These are phyloP conservation scores for Apodemia zela DNA, from an alignment of 2,888 invertebrate species.

Conservation along the genomic window DNA sequence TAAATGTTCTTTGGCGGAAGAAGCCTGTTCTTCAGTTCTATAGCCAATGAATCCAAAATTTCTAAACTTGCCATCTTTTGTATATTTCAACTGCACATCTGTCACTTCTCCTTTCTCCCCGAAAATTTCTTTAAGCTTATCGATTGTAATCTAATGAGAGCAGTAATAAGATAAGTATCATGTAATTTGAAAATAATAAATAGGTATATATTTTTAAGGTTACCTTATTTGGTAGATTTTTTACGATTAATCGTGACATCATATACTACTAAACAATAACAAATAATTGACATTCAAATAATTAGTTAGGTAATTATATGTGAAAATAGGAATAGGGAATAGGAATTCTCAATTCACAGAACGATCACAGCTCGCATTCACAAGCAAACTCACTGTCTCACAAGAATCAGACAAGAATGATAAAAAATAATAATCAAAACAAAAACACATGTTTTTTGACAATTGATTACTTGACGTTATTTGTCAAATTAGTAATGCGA, in stretches of 20 bases:
- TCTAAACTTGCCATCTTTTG: slow-evolving; percentile 93
- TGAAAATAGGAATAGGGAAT: too few relatives aligned
- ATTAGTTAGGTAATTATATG: too few relatives aligned
- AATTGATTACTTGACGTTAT: slow-evolving; percentile 17
- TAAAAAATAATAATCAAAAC: slow-evolving; percentile 22
- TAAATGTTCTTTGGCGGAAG: slow-evolving; percentile 87
- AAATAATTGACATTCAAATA: too few relatives aligned
- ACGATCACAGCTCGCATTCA: not conserved
- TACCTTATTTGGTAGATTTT: slow-evolving; percentile 94
- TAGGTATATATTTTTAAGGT: slow-evolving; percentile 43
- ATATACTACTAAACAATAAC: not conserved
- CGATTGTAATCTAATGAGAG: slow-evolving; percentile 85
- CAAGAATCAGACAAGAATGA: too few relatives aligned
- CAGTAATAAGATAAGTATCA: not conserved
- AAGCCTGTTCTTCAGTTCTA: slow-evolving; percentile 88
- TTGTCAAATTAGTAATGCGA: too few relatives aligned
- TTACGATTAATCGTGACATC: slow-evolving; percentile 94
- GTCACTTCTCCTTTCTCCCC: slow-evolving; percentile 91
- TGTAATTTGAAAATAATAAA: not conserved
- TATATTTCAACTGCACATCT: slow-evolving; percentile 96
- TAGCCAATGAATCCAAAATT: slow-evolving; percentile 97
- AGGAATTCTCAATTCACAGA: too few relatives aligned
- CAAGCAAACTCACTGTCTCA: too few relatives aligned
- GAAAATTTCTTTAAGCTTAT: slow-evolving; percentile 88
- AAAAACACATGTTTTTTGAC: slow-evolving; percentile 29